Conservation (phyloP, 2,113 vertebrate species). For the Chionomys nivalis region DNA sequence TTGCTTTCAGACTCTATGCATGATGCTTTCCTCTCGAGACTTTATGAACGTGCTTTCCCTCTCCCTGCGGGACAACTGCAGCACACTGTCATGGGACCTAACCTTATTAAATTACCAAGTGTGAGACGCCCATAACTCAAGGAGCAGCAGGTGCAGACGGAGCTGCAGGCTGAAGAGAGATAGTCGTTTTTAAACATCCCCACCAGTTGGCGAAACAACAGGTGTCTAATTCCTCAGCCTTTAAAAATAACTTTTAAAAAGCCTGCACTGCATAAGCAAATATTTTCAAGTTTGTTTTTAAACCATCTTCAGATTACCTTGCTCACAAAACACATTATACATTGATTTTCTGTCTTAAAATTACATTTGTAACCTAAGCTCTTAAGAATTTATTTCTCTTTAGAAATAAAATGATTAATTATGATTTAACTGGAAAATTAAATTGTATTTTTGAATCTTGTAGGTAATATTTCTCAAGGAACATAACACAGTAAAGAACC, state of each 20-base stretch:
- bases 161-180: constrained; percentile 10
- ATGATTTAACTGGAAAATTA: constrained; percentile 18
- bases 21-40: constrained; percentile 48
- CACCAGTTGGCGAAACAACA: constrained; percentile 78
- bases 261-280: constrained; percentile 64
- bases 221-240: constrained; percentile 77
- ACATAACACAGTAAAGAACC: neutral
- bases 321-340: constrained; percentile 4
- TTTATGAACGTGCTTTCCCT: constrained; percentile 59
- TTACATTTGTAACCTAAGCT: constrained; percentile 28
- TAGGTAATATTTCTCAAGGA: constrained; percentile 36
- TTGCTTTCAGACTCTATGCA: constrained; percentile 44
- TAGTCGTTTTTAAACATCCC: constrained; percentile 73
- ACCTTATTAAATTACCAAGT: constrained; percentile 78
- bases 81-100: constrained; percentile 42
- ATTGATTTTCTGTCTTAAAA: neutral
- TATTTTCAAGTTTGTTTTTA: constrained; percentile 62
- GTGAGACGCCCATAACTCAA: constrained; percentile 63
- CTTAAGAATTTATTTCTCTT: neutral
- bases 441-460: constrained; percentile 26
- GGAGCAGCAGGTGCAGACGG: constrained; percentile 75
- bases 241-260: constrained; percentile 79
- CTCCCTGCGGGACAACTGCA: neutral
- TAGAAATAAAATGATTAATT: constrained; percentile 12
- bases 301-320: constrained; percentile 61